Evolutionary conservation across 2,888 invertebrate species (phyloP), one percentile per base, ranked within the genome.

Genomic region (Rutpela maculata): DNA sequence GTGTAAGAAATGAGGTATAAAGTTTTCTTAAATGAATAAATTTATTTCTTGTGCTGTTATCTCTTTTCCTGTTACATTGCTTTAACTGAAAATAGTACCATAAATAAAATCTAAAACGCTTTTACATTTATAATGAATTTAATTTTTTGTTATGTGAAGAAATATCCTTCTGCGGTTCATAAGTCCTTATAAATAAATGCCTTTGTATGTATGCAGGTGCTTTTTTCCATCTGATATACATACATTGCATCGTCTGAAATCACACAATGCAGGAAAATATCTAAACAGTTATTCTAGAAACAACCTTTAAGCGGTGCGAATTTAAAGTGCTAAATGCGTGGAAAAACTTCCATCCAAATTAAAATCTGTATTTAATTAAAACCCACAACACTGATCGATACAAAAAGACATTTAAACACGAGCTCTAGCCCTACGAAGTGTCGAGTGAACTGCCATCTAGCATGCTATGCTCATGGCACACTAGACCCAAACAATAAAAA

Each of bases 401-500:
- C 81, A 82, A 88, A 84, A 88, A 88, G 87, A 88, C 87, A 87
- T 87, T 87, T 85, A 85, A 87, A 86, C 85, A 83, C 85, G 86
- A 86, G 84, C 85, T 85, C 85, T 82, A 80, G 83, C 85, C 85
- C 78, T 82, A 79, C 82, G 79, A 84, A 84, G 85, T 86, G 85
- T 86, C 83, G 83, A 82, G 82, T 81, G 86, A 87, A 88, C 87
- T 86, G 87, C 88, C 88, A 88, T 86, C 88, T 88, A 88, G 88
- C 88, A 88, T 89, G 88, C 88, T 84, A 87, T 79, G 83, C 82
- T 85, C 83, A 84, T 83, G 84, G 83, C 84, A 84, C 86, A 87
- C 86, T 86, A 87, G 86, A 86, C 82, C 83, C 80, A 82, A 86
- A 89, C 89, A 89, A 89, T 89, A 89, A 89, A 89, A 89, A 89